Evolutionary conservation across 2,888 invertebrate species (phyloP).

Genomic region (Andrena trimmerana): DNA sequence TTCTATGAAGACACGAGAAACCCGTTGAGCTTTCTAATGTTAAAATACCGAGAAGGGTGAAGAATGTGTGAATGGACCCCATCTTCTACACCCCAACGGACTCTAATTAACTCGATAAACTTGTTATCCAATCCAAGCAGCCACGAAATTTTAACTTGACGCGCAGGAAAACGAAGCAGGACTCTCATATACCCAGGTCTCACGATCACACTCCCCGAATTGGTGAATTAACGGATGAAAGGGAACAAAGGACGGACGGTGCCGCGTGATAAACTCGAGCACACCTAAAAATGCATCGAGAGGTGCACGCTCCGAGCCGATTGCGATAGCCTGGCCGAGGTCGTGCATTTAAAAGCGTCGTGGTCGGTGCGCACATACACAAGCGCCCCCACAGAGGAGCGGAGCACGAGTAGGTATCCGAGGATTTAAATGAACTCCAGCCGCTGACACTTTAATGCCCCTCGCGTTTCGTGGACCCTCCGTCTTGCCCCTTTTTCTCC

Average conservation of each 20-base stretch:
- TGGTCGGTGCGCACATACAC: slow-evolving; percentile 21
- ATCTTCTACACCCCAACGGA: no score
- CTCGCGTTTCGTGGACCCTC: slow-evolving; percentile 51
- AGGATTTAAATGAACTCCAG: slow-evolving; percentile 71
- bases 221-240: no score
- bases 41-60: no score
- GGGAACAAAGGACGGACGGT: not conserved
- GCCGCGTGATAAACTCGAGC: not conserved
- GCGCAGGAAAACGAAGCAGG: no score
- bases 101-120: no score
- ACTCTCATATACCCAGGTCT: no score
- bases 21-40: no score
- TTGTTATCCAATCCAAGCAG: no score
- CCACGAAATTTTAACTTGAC: no score
- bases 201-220: not conserved
- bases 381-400: not conserved
- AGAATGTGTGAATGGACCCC: no score
- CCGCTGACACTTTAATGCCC: slow-evolving; percentile 74
- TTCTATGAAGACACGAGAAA: no score
- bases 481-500: slow-evolving; percentile 42
- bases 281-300: slow-evolving; percentile 1
- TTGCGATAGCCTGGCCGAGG: not conserved
- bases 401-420: slow-evolving; percentile 62
- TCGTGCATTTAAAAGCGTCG: slow-evolving; percentile 29
- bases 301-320: slow-evolving; percentile 11